Conservation (phyloP, 92 coral and sea anemone genomes). For the Diadumene lineata region DNA sequence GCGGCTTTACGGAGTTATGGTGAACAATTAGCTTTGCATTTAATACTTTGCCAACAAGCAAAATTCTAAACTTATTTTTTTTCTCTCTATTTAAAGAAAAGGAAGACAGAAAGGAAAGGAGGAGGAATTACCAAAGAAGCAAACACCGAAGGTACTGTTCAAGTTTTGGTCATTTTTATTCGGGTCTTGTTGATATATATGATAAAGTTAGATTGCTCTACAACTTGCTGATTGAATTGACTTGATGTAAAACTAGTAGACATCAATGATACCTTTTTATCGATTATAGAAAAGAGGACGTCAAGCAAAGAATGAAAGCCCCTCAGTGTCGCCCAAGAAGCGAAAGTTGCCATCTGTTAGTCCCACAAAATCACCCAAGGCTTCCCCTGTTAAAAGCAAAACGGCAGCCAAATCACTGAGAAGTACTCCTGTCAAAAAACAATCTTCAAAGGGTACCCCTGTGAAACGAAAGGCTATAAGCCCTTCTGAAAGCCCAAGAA, state of each 20-base stretch:
- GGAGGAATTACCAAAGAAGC: neutral
- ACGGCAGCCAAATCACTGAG: neutral
- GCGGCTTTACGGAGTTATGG: no score
- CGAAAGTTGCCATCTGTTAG: neutral
- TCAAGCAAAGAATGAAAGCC: neutral
- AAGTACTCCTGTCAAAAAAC: neutral
- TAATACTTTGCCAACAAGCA: no score
- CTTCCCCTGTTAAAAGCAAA: neutral
- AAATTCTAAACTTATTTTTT: neutral
- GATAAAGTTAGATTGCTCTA: neutral
- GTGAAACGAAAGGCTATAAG: neutral
- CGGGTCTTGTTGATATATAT: neutral
- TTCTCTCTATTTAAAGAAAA: neutral
- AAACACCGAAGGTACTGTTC: neutral
- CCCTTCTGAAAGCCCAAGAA: no score
- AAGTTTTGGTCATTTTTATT: neutral
- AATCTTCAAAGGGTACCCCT: constrained; percentile 3
- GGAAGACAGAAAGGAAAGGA: neutral
- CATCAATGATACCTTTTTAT: no score
- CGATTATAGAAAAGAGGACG: neutral
- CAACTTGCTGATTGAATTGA: neutral
- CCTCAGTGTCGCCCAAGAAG: neutral
- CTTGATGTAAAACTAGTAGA: neutral
- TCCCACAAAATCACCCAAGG: neutral
- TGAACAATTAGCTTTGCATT: no score